Evolutionary conservation across 2,888 invertebrate species (phyloP).

Genomic region (Pachycephus smyrnensis): DNA sequence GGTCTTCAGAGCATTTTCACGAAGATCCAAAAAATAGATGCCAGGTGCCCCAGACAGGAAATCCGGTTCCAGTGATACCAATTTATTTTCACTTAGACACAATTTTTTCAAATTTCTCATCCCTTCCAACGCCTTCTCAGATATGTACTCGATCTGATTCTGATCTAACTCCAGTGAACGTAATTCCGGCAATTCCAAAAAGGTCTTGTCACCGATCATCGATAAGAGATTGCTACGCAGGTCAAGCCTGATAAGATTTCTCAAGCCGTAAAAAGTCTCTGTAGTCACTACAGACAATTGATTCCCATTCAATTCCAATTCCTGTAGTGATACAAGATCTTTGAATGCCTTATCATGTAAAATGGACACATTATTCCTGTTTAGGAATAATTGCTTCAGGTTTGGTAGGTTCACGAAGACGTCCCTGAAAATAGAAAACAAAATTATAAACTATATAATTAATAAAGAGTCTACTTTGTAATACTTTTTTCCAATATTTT

Average conservation of each 20-base stretch:
- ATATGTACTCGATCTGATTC: conserved; percentile 78
- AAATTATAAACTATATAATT: neutral
- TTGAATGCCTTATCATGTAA: conserved; percentile 88
- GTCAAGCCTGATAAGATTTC: conserved; percentile 79
- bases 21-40: conserved; percentile 80
- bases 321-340: conserved; percentile 79
- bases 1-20: conserved; percentile 81
- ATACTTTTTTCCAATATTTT: too few species aligned
- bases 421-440: conserved; percentile 64
- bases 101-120: conserved; percentile 79
- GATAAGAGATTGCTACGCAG: conserved; percentile 80
- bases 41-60: conserved; percentile 80
- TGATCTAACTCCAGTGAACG: conserved; percentile 78
- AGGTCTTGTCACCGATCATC: conserved; percentile 83
- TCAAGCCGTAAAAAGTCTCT: conserved; percentile 82
- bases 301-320: conserved; percentile 84
- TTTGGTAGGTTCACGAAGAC: conserved; percentile 81
- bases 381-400: conserved; percentile 81
- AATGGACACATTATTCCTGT: conserved; percentile 86
- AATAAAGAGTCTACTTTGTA: too few species aligned
- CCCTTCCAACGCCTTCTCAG: conserved; percentile 82
- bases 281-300: conserved; percentile 80
- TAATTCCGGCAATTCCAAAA: conserved; percentile 82
- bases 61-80: conserved; percentile 78
- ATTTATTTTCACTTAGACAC: conserved; percentile 81